Percentiles rank a stretch among this genome's conserved stretches.
Conservation (phyloP, 2,113 vertebrate genomes). For the Numida meleagris region DNA sequence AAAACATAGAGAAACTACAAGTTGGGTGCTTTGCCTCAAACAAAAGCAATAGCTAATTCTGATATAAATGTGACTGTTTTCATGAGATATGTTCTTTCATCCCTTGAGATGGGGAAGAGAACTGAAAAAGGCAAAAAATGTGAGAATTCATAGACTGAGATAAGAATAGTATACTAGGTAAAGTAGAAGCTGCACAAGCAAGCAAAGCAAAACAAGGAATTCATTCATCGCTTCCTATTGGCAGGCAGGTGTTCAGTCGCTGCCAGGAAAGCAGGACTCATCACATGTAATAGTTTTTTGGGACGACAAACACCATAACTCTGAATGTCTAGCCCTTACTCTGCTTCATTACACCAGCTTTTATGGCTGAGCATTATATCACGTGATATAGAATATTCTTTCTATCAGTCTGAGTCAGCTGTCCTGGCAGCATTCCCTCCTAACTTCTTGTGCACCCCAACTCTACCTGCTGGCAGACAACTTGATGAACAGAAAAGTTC, state of each 20-base stretch:
- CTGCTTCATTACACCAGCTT: not conserved
- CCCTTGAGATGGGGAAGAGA: not conserved
- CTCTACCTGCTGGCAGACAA: not conserved
- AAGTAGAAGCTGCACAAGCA: not conserved
- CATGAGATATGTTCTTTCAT: not conserved
- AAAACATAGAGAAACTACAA: not conserved
- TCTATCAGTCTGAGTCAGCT: not conserved
- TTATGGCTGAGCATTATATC: not conserved
- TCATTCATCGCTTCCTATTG: not conserved
- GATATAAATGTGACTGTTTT: not conserved
- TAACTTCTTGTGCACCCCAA: not conserved
- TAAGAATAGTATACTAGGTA: not conserved
- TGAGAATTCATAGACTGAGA: not conserved
- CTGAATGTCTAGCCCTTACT: not conserved
- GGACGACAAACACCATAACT: not conserved
- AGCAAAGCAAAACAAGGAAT: not conserved
- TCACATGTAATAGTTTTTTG: not conserved
- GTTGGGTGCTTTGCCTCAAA: not conserved
- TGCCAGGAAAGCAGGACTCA: not conserved
- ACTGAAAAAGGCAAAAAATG: not conserved
- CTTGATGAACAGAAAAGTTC: not conserved
- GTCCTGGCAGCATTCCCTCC: not conserved
- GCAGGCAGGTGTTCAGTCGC: not conserved
- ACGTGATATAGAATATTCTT: not conserved
- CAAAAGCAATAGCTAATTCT: not conserved